phyloP scores from a whole-genome alignment of 1,140 invertebrate genomes.

The Batillaria attramentaria region DNA sequence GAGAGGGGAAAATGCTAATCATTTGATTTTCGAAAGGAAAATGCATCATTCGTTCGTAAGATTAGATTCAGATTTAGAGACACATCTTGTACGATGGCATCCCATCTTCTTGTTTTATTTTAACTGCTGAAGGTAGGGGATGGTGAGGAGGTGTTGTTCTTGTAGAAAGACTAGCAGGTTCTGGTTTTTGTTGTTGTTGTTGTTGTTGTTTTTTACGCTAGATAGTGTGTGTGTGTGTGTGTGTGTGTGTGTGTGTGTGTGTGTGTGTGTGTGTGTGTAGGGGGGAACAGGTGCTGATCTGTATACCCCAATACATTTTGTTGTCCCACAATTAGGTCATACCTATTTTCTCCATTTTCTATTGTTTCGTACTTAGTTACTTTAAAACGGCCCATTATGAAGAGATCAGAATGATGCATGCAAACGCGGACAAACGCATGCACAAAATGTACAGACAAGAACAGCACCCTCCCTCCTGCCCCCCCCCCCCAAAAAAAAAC shows the following conservation, averaged over 20 bases:
- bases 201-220: background rate
- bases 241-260: background rate
- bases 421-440: no score
- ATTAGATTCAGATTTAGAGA: no score
- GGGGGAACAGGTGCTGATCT: background rate
- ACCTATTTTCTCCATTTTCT: background rate
- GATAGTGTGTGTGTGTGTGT: background rate
- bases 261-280: constrained; percentile 10
- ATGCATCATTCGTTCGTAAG: no score
- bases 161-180: no score
- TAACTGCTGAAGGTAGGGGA: no score
- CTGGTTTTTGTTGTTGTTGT: no score
- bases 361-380: background rate
- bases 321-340: no score
- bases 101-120: background rate
- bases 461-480: background rate
- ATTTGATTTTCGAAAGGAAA: no score
- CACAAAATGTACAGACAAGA: background rate
- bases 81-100: background rate
- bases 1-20: no score
- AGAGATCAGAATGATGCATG: background rate
- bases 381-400: background rate
- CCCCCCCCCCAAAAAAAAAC: background rate
- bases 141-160: no score
- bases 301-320: background rate